Conservation (phyloP, 2,797 vertebrate genomes). For the Ptychadena robeensis region DNA sequence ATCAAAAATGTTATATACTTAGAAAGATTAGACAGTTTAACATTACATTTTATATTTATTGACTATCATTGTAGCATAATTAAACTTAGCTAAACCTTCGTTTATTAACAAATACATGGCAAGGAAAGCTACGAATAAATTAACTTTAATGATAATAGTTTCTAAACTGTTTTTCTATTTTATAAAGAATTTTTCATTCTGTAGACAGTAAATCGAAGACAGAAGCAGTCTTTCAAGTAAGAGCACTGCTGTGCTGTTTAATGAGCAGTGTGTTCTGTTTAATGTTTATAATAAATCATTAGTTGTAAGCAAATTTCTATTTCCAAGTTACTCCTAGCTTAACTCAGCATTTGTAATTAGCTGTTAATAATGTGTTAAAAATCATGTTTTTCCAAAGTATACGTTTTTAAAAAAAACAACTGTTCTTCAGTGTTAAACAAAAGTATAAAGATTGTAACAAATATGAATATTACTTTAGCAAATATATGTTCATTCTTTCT, state of each 20-base stretch:
- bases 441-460: not conserved
- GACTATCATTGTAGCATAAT: too few species aligned
- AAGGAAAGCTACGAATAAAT: too few species aligned
- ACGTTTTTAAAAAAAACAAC: not conserved
- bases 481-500: not conserved
- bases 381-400: not conserved
- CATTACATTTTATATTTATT: too few species aligned
- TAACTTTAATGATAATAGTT: not conserved
- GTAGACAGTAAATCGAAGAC: not conserved
- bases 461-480: not conserved
- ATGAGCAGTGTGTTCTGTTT: constrained; percentile 37
- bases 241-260: constrained; percentile 37
- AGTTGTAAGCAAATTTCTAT: constrained; percentile 32
- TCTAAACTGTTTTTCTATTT: not conserved
- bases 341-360: constrained; percentile 19
- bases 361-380: constrained; percentile 22
- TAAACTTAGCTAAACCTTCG: too few species aligned
- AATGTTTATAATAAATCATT: constrained; percentile 48
- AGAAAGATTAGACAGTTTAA: too few species aligned
- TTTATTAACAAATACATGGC: too few species aligned
- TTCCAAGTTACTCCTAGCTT: constrained; percentile 12
- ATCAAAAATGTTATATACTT: too few species aligned
- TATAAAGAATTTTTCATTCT: not conserved
- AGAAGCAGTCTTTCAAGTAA: constrained; percentile 3
- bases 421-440: not conserved